phyloP scores from a whole-genome alignment of 2,888 invertebrate genomes.

The Onthophagus sagittarius region DNA sequence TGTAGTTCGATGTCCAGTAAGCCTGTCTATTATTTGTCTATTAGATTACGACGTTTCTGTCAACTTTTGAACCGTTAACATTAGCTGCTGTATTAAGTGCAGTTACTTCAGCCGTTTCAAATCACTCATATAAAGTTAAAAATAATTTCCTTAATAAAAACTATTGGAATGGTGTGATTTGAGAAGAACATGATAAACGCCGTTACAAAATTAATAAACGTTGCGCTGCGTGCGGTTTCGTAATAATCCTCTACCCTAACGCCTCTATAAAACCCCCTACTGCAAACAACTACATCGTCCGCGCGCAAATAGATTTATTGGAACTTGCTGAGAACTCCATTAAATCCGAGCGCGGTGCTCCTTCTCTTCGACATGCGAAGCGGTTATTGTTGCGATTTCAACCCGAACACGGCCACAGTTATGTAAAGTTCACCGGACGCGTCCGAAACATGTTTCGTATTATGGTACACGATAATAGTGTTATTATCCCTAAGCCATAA shows the following conservation, averaged over 20 bases:
- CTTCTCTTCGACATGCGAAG: neutral
- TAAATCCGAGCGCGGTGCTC: neutral
- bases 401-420: neutral
- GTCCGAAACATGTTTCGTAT: neutral
- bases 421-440: neutral
- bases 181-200: neutral
- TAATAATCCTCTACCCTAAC: neutral
- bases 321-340: neutral
- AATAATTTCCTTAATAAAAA: neutral
- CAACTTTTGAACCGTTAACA: too few species aligned
- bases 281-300: neutral
- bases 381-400: neutral
- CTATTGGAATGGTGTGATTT: neutral
- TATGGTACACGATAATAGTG: neutral
- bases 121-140: neutral
- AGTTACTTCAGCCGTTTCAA: too few species aligned
- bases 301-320: neutral
- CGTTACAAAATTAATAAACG: neutral
- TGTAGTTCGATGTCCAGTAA: too few species aligned
- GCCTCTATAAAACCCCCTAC: neutral
- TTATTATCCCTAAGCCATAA: neutral
- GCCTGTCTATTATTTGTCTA: too few species aligned
- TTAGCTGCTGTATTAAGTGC: too few species aligned
- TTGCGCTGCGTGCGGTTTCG: neutral
- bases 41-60: too few species aligned